A percentile compares a stretch with the other conserved stretches of the same genome.
Evolutionary conservation across 2,113 vertebrate genomes (phyloP).

Genomic region (Bubo bubo): DNA sequence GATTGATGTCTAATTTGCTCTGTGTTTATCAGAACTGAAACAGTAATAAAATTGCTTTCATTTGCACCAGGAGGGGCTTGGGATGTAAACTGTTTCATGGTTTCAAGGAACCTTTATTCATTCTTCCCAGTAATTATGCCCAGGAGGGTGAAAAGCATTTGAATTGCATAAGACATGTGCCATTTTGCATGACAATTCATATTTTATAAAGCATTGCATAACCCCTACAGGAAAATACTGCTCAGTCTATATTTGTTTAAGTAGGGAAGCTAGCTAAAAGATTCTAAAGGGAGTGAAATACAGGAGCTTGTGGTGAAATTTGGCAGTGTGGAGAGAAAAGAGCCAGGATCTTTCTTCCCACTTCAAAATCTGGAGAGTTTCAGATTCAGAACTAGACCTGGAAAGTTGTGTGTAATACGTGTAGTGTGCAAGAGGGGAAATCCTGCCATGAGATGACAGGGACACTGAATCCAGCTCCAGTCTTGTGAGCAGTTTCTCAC

Average conservation of each 20-base stretch:
- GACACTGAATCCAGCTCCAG: neutral
- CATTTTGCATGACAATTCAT: slow-evolving; percentile 43
- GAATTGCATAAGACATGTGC: neutral
- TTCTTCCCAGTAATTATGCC: no score
- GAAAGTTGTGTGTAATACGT: rapidly evolving
- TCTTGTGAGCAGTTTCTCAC: neutral
- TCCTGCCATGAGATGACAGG: neutral
- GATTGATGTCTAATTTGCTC: slow-evolving; percentile 1
- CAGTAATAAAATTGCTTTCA: slow-evolving; percentile 7
- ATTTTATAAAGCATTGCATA: slow-evolving; percentile 14
- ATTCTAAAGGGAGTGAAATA: neutral
- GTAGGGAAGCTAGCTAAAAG: neutral
- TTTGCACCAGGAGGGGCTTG: slow-evolving; percentile 36
- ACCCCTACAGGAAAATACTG: slow-evolving; percentile 21
- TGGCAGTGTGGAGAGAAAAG: neutral
- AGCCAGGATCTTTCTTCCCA: neutral
- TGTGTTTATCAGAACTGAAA: neutral
- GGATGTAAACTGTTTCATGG: neutral
- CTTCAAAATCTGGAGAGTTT: neutral
- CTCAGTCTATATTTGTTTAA: slow-evolving; percentile 22
- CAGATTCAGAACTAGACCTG: neutral
- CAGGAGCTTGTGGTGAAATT: neutral
- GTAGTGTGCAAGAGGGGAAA: neutral
- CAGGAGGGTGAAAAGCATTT: no score
- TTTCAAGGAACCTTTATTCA: neutral